These are phyloP conservation scores for Laodelphax striatellus DNA, from an alignment of 1,140 invertebrate genomes.

Conservation along the genomic window DNA sequence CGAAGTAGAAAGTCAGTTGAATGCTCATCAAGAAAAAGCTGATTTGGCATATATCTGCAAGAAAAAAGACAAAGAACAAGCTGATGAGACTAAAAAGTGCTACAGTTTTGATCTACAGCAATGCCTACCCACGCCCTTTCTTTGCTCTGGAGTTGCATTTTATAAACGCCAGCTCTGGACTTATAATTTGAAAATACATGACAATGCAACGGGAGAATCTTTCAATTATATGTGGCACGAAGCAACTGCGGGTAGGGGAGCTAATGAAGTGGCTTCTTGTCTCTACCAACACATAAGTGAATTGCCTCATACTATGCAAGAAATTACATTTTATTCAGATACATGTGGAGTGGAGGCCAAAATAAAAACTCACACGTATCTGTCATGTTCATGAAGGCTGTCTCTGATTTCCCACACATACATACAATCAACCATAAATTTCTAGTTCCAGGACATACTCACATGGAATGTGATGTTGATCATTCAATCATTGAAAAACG, in stretches of 20 bases:
- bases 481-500: slow-evolving; percentile 26
- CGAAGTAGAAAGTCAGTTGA: background rate
- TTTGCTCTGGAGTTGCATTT: slow-evolving; percentile 25
- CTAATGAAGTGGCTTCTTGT: slow-evolving; percentile 26
- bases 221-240: slow-evolving; percentile 31
- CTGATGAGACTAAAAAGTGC: slow-evolving; percentile 8
- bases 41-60: slow-evolving; percentile 6
- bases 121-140: slow-evolving; percentile 25
- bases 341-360: slow-evolving; percentile 25
- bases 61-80: slow-evolving; percentile 8
- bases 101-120: slow-evolving; percentile 29
- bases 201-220: slow-evolving; percentile 19
- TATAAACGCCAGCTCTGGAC: slow-evolving; percentile 31
- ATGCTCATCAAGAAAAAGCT: slow-evolving; percentile 8
- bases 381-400: slow-evolving; percentile 19
- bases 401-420: background rate
- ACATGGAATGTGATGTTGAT: slow-evolving; percentile 26
- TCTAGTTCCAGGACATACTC: background rate
- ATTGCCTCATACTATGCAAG: slow-evolving; percentile 15
- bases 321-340: slow-evolving; percentile 28
- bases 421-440: background rate
- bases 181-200: slow-evolving; percentile 31
- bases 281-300: slow-evolving; percentile 20
- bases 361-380: slow-evolving; percentile 27
- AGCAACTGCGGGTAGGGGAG: slow-evolving; percentile 24